Percentiles rank a stretch among this genome's conserved stretches.
Evolutionary conservation across 2,113 vertebrate species (phyloP).

Genomic region (Sturnus vulgaris): DNA sequence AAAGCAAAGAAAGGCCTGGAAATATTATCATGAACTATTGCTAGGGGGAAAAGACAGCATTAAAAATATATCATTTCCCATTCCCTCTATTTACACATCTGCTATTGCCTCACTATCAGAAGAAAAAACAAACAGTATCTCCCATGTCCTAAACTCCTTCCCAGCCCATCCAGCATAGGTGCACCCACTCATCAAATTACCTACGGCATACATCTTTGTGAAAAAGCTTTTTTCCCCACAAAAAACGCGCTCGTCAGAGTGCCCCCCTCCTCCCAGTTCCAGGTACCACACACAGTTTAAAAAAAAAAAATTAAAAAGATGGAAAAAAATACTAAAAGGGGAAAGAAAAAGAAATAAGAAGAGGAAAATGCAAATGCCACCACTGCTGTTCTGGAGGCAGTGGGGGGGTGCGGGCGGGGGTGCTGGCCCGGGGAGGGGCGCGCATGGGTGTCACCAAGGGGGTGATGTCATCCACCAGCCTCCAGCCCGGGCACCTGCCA

Average conservation of each 20-base stretch:
- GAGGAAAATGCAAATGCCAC: neutral
- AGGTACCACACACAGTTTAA: neutral
- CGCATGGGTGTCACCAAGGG: slow-evolving; percentile 31
- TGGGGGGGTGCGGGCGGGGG: neutral
- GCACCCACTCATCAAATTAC: neutral
- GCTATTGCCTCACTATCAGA: neutral
- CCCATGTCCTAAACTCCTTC: neutral
- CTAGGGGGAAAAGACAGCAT: neutral
- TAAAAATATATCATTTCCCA: neutral
- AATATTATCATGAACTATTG: neutral
- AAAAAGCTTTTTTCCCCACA: neutral
- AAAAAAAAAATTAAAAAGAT: neutral
- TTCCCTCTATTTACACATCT: neutral
- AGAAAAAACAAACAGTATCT: neutral
- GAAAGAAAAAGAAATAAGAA: neutral
- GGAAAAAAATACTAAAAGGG: neutral
- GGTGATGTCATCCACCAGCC: slow-evolving; percentile 56
- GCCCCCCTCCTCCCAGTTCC: neutral
- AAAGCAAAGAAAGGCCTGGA: neutral
- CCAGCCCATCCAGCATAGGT: neutral
- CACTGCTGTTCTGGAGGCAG: neutral
- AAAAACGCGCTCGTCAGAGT: neutral
- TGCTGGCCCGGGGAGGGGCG: neutral
- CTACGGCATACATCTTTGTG: neutral
- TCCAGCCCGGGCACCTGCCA: slow-evolving; percentile 42